Percentiles rank a stretch among this genome's conserved stretches.
phyloP scores from a whole-genome alignment of 1,140 invertebrate species.

The Cotesia vestalis region DNA sequence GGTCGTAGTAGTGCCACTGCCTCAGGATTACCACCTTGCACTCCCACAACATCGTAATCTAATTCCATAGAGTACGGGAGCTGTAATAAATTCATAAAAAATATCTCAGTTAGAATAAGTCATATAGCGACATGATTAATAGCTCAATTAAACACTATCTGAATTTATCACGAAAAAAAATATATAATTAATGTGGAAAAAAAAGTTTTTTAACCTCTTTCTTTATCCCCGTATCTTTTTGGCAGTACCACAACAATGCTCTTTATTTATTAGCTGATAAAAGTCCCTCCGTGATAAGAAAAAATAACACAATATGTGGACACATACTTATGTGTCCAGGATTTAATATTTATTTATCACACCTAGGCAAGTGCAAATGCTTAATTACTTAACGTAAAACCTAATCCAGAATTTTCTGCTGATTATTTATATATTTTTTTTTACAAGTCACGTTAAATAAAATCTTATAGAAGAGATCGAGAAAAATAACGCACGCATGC shows the following conservation, averaged over 20 bases:
- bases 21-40: slow-evolving; percentile 54
- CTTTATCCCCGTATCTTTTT: not conserved
- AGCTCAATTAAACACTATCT: slow-evolving; percentile 26
- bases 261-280: slow-evolving; percentile 5
- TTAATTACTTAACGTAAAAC: not conserved
- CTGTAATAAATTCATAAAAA: slow-evolving; percentile 62
- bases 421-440: not conserved
- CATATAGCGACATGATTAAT: slow-evolving; percentile 21
- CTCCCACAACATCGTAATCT: slow-evolving; percentile 76
- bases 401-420: too few relatives aligned
- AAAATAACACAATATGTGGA: not conserved
- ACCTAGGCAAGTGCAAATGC: not conserved
- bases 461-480: not conserved
- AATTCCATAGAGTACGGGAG: slow-evolving; percentile 80
- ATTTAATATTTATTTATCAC: not conserved
- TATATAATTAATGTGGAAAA: slow-evolving; percentile 1
- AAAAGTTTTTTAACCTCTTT: not conserved
- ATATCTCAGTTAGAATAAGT: slow-evolving; percentile 18
- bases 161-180: slow-evolving; percentile 9
- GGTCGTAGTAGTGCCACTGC: slow-evolving; percentile 75
- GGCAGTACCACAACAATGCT: not conserved
- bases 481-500: not conserved
- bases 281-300: not conserved
- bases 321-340: too few relatives aligned
- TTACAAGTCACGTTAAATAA: too few relatives aligned